phyloP scores from a whole-genome alignment of 2,797 vertebrate genomes.

The Clarias fuscus region DNA sequence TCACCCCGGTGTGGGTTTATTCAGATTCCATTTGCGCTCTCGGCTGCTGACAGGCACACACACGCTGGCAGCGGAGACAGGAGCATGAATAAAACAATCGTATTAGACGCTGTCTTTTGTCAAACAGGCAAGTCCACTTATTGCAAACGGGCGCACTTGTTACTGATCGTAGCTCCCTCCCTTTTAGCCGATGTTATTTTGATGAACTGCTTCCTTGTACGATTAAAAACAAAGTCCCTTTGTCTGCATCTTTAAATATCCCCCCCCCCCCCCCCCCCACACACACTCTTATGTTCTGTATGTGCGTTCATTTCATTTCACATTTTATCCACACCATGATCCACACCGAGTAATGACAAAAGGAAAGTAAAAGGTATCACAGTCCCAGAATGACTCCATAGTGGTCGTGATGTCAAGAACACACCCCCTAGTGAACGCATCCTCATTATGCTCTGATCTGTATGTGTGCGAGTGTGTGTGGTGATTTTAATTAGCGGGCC shows the following conservation, averaged over 20 bases:
- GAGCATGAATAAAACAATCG: conserved; percentile 79
- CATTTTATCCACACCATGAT: not conserved
- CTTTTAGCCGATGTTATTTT: conserved; percentile 39
- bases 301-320: not conserved
- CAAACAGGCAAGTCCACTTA: conserved; percentile 72
- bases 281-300: not conserved
- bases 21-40: conserved; percentile 39
- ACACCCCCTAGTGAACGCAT: conserved; percentile 7
- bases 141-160: conserved; percentile 65
- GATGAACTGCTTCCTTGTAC: conserved; percentile 21
- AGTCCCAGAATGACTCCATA: not conserved
- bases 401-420: not conserved
- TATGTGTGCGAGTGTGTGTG: conserved; percentile 36
- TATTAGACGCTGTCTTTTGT: conserved; percentile 70
- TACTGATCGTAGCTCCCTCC: conserved; percentile 52
- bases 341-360: not conserved
- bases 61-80: conserved; percentile 63
- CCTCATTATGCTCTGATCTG: conserved; percentile 44
- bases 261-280: no score
- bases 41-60: conserved; percentile 42
- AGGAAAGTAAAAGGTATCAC: not conserved
- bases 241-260: not conserved
- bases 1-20: conserved; percentile 14
- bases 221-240: not conserved
- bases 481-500: conserved; percentile 76